phyloP scores from a whole-genome alignment of 2,888 invertebrate genomes.

The Drosophila colorata region DNA sequence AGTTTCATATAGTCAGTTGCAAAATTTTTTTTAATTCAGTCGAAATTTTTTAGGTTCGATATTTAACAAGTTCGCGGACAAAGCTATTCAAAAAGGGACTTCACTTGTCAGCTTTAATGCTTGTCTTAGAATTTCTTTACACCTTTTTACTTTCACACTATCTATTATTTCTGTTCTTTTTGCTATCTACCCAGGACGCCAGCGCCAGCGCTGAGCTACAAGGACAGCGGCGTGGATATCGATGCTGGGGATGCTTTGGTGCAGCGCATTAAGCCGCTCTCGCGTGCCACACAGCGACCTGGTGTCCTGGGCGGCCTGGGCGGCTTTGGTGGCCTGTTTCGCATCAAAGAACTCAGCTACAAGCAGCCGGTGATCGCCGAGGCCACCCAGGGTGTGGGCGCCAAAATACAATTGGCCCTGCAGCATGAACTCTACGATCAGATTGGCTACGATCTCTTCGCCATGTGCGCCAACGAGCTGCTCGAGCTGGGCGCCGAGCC shows the following conservation, averaged over 20 bases:
- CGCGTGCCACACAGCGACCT: slow-evolving; percentile 90
- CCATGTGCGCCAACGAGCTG: slow-evolving; percentile 99
- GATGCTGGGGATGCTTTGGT: slow-evolving; percentile 95
- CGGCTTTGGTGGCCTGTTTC: slow-evolving; percentile 97
- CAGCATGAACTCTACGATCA: slow-evolving; percentile 91
- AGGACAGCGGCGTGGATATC: slow-evolving; percentile 96
- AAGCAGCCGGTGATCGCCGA: slow-evolving; percentile 95
- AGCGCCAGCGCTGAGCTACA: slow-evolving; percentile 89
- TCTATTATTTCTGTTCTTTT: background rate
- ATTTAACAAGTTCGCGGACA: too few species aligned
- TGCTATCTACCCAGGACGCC: slow-evolving; percentile 5
- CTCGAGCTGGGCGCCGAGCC: slow-evolving; percentile 98
- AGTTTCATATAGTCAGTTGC: too few species aligned
- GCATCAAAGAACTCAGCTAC: slow-evolving; percentile 89
- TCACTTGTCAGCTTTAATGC: too few species aligned
- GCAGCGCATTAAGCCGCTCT: slow-evolving; percentile 92
- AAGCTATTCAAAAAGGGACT: too few species aligned
- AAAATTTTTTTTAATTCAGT: too few species aligned
- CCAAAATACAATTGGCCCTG: slow-evolving; percentile 97
- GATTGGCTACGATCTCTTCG: slow-evolving; percentile 97
- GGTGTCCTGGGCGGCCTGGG: slow-evolving; percentile 95
- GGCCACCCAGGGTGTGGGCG: slow-evolving; percentile 98
- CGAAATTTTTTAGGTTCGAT: too few species aligned
- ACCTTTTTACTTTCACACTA: background rate
- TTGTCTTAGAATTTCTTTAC: background rate